A percentile compares a stretch with the other conserved stretches of the same genome.
These are phyloP conservation scores for Chaunax sp. DNA, from an alignment of 2,797 vertebrate genomes.

Conservation along the genomic window DNA sequence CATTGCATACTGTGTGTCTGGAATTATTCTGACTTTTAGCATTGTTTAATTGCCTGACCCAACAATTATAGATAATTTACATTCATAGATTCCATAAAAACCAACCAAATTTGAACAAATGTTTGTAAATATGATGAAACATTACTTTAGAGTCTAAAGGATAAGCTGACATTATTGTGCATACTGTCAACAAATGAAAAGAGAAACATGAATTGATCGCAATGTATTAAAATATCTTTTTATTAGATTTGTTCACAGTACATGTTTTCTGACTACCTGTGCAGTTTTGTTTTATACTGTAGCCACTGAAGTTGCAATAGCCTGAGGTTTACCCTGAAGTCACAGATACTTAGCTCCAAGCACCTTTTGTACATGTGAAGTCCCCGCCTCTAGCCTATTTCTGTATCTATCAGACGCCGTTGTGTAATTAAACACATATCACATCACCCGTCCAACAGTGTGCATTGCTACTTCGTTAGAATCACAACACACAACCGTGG, in stretches of 20 bases:
- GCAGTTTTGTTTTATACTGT: slow-evolving; percentile 1
- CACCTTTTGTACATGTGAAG: slow-evolving; percentile 51
- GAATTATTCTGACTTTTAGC: too few relatives aligned
- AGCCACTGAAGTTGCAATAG: slow-evolving; percentile 14
- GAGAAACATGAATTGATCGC: too few relatives aligned
- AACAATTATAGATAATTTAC: too few relatives aligned
- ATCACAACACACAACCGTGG: background rate
- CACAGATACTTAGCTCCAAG: slow-evolving; percentile 24
- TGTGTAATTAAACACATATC: slow-evolving; percentile 33
- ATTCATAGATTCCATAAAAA: background rate
- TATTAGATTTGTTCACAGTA: background rate
- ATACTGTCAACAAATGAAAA: too few relatives aligned
- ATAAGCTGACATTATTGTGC: too few relatives aligned
- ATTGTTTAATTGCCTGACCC: too few relatives aligned
- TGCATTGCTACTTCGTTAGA: background rate
- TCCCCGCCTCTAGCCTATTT: slow-evolving; percentile 34
- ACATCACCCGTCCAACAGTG: slow-evolving; percentile 10
- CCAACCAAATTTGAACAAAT: background rate
- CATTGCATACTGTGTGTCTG: too few relatives aligned
- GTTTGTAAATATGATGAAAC: too few relatives aligned
- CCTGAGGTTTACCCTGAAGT: slow-evolving; percentile 28
- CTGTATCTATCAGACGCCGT: slow-evolving; percentile 44
- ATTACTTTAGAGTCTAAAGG: too few relatives aligned
- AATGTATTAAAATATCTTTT: background rate
- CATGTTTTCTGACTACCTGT: background rate